Conservation (phyloP, 2,888 invertebrate genomes). For the Noctua comes region DNA sequence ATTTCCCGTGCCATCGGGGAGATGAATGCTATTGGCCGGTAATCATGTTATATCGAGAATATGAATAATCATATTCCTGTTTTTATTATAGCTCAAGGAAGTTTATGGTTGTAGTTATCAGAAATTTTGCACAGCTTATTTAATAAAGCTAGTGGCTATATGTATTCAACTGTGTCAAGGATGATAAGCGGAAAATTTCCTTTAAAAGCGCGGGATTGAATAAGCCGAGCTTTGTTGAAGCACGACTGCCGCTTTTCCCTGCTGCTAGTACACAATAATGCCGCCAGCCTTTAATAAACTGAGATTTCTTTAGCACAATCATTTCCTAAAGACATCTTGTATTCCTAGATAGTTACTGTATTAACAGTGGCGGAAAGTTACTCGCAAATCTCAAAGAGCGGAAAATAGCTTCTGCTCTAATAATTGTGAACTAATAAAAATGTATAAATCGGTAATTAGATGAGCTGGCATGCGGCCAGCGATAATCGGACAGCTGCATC, state of each 20-base stretch:
- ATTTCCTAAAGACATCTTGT: slow-evolving; percentile 46
- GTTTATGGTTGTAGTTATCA: slow-evolving; percentile 1
- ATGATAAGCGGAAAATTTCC: slow-evolving; percentile 82
- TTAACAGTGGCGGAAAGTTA: slow-evolving; percentile 33
- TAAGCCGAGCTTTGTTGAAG: slow-evolving; percentile 64
- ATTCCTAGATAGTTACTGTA: slow-evolving; percentile 31
- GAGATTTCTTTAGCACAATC: slow-evolving; percentile 64
- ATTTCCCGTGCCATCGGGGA: slow-evolving; percentile 70
- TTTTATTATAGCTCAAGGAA: slow-evolving; percentile 18
- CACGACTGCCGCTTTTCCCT: slow-evolving; percentile 35
- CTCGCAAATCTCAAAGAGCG: slow-evolving; percentile 16
- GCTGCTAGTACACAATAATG: slow-evolving; percentile 41
- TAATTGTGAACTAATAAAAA: slow-evolving; percentile 37
- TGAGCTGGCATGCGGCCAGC: slow-evolving; percentile 78
- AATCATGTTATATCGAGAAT: slow-evolving; percentile 43
- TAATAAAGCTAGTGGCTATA: slow-evolving; percentile 55
- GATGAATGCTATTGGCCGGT: slow-evolving; percentile 59
- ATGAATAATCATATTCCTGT: slow-evolving; percentile 41
- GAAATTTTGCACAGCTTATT: slow-evolving; percentile 13
- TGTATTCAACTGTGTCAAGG: slow-evolving; percentile 77
- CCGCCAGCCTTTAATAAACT: slow-evolving; percentile 65
- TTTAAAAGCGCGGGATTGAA: slow-evolving; percentile 75
- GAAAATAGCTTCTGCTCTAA: slow-evolving; percentile 30
- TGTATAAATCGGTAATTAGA: slow-evolving; percentile 57
- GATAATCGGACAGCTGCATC: slow-evolving; percentile 65